Conservation (phyloP, 1,140 invertebrate species). For the Anoplolepis gracilipes region DNA sequence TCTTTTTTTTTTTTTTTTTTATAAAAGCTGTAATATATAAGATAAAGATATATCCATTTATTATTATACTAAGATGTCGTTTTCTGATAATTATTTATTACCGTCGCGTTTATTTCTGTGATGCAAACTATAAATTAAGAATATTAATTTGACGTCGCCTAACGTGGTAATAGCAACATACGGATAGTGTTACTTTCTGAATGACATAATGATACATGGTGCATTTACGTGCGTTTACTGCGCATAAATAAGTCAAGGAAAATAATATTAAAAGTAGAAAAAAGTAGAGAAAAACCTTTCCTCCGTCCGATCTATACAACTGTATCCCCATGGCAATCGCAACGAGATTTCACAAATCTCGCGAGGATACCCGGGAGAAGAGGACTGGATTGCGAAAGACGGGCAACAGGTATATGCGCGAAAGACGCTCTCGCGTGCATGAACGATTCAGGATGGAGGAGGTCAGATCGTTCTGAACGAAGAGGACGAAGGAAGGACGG, state of each 20-base stretch:
- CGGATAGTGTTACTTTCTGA: background rate
- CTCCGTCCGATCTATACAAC: constrained; percentile 34
- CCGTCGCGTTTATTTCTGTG: background rate
- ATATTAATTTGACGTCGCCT: background rate
- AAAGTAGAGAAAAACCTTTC: constrained; percentile 3
- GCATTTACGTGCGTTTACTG: background rate
- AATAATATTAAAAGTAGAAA: background rate
- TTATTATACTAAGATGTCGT: background rate
- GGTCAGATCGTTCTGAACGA: constrained; percentile 60
- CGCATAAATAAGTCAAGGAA: background rate
- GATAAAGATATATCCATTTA: background rate
- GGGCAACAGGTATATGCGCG: constrained; percentile 63
- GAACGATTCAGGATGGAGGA: constrained; percentile 67
- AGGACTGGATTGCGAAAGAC: constrained; percentile 63
- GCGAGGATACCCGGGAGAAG: constrained; percentile 32
- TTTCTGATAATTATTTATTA: background rate
- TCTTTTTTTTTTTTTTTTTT: background rate
- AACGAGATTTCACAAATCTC: constrained; percentile 31
- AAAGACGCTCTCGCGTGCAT: constrained; percentile 61
- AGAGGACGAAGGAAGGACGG: constrained; percentile 59
- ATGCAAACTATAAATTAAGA: constrained; percentile 24
- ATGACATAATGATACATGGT: constrained; percentile 13
- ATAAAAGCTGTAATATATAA: background rate
- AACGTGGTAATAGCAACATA: constrained; percentile 8
- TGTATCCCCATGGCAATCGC: constrained; percentile 34